Evolutionary conservation across 2,113 vertebrate species (phyloP), one percentile per base, ranked within the genome.

Genomic region (Pluvianellus socialis): DNA sequence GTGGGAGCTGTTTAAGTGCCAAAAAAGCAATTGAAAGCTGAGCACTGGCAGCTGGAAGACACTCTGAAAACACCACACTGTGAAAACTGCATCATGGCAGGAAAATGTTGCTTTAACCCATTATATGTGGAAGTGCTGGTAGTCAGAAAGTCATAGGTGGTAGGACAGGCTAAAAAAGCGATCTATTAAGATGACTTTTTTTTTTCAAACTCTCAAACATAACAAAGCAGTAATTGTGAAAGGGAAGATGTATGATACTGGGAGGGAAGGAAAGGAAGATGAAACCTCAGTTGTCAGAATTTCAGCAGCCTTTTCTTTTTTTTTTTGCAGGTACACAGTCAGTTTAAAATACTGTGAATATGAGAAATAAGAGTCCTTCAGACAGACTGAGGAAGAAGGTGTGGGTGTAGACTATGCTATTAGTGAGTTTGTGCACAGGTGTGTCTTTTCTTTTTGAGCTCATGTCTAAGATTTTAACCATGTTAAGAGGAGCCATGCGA

Each of bases 51-150:
- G 83, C 86, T 84, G 86, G 91, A 90, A 96, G 79, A 93, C 27
- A 2, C 85, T 42, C 71, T 79, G 95, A 44, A 95, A 86, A 81
- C 87, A 74, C 40, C 82, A 72, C 96, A 97, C 97, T 97, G 97
- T 98, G 98, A 97, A 95, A 96, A 92, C 47, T 0, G 0, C 77
- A 42, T 85, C 38, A 3, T 72, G 84, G 65, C 83, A 88, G 71
- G 62, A 94, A 50, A 82, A 61, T 76, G 80, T 73, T 82, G 86
- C 74, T 96, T 91, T 95, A 90, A 67, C 21, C 15, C 14, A 1
- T 80, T 75, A 4, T n/a, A 6, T 73, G 61, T 92, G 92, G 56
- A 91, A 91, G 47, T 77, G 66, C 49, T 68, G 79, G 27, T 52
- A 92, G 58, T 53, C 45, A 26, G 32, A 66, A 90, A 75, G 61